Evolutionary conservation across 2,797 vertebrate species (phyloP).

Genomic region (Chelonia mydas): DNA sequence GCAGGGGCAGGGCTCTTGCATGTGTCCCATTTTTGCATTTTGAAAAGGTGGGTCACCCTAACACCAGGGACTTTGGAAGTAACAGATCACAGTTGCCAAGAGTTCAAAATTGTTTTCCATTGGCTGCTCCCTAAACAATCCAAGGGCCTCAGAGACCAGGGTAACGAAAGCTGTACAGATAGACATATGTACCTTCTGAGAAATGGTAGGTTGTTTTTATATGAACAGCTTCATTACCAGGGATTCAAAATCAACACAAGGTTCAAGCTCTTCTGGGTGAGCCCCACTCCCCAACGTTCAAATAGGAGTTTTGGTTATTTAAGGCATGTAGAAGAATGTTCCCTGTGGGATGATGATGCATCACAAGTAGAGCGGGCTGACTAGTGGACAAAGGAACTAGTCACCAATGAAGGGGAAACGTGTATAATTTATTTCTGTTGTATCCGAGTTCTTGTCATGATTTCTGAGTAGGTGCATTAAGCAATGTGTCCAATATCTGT

Average conservation of each 20-base stretch:
- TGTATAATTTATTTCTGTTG: neutral
- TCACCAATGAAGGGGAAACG: neutral
- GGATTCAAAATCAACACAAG: neutral
- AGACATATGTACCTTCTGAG: neutral
- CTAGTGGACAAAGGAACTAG: neutral
- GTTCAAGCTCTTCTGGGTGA: neutral
- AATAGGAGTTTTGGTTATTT: neutral
- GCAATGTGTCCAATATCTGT: neutral
- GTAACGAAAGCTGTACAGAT: neutral
- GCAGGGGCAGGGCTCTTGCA: no score
- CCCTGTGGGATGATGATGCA: neutral
- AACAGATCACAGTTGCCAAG: neutral
- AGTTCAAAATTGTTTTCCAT: fast-evolving
- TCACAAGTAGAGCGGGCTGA: neutral
- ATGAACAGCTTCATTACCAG: neutral
- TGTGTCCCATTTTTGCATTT: no score
- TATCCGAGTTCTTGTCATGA: neutral
- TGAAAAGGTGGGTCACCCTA: no score
- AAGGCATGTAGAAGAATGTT: neutral
- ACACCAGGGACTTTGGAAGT: neutral
- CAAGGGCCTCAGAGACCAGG: neutral
- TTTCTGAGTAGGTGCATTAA: neutral
- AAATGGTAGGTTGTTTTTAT: neutral
- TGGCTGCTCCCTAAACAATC: fast-evolving
- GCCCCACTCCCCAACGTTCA: neutral